Percentiles rank a stretch among this genome's conserved stretches.
phyloP scores from a whole-genome alignment of 2,797 vertebrate genomes.

The Phrynocephalus guinanensis region DNA sequence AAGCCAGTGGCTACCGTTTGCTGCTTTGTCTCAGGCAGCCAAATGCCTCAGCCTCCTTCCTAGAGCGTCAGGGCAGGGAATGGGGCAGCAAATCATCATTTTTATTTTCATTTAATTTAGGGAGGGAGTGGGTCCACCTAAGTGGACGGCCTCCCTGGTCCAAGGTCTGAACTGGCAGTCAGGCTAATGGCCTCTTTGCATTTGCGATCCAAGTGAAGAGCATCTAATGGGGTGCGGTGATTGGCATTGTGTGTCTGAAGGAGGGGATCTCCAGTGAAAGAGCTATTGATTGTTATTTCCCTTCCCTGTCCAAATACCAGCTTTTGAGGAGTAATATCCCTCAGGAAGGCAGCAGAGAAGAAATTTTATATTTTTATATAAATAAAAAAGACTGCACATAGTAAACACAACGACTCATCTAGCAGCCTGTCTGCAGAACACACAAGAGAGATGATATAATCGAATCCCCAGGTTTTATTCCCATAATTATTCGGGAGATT shows the following conservation, averaged over 20 bases:
- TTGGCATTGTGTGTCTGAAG: no score
- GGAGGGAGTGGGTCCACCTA: no score
- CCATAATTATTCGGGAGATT: neutral
- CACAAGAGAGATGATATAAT: neutral
- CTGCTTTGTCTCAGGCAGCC: neutral
- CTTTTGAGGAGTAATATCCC: neutral
- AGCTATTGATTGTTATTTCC: neutral
- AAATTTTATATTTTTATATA: no score
- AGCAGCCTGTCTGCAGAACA: neutral
- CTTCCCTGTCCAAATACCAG: neutral
- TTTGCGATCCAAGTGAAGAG: neutral
- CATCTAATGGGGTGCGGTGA: neutral
- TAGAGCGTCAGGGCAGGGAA: neutral
- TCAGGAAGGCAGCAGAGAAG: neutral
- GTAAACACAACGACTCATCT: neutral
- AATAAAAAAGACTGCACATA: neutral
- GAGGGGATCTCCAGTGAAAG: no score
- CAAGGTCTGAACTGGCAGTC: neutral
- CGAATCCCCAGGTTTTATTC: neutral
- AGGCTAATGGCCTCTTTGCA: neutral
- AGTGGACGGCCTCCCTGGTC: neutral
- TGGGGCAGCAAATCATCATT: no score
- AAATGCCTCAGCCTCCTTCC: neutral
- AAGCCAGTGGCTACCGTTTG: neutral
- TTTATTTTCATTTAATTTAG: no score